Base-by-base conservation (phyloP, 2,888 invertebrate genomes). In the Yponomeuta malinellus region DNA sequence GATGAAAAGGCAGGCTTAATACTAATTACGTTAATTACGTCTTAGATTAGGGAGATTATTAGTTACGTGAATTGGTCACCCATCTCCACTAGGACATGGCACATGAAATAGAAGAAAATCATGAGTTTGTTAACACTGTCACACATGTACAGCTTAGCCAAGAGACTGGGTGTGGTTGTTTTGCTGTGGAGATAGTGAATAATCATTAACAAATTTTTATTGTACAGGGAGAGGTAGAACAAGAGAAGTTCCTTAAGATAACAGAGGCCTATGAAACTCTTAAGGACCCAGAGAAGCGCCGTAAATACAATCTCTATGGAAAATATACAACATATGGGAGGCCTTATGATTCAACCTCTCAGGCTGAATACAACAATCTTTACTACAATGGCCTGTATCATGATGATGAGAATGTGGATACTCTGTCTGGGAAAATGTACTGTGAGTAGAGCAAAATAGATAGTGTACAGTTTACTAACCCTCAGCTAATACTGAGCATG, bases 321-420 rank as follows among this genome's bases (percentile, higher is more conserved):
- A 77, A 78, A 29, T 95, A 95, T 48, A 77, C 79, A 29, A 77
- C 88, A 8, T 90, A 88, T 71, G 84, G 88, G 0, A 82, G 82
- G 74, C 95, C 94, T 52, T 91, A 95, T 75, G 93, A 94, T 73
- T 92, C 93, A 75, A 89, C 87, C 65, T 93, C 93, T 15, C 94
- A 94, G 71, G 74, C 87, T 0, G 93, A 94, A 71, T 97, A 96
- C 86, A 95, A 97, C 76, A 96, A 97, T 93, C 94, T 95, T 74
- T 97, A 95, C 84, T 97, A 97, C 81, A 94, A 97, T 93, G 97
- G 97, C 72, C 94, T 98, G 73, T 98, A 97, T 85, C 96, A 97
- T 81, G 95, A 97, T 81, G 97, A 97, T 88, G 94, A 94, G 33
- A 94, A 95, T 85, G 96, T 98, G 73, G 94, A 96, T 43, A 97